Base-by-base conservation (phyloP, 2,113 vertebrate species). In the Albula glossodonta region DNA sequence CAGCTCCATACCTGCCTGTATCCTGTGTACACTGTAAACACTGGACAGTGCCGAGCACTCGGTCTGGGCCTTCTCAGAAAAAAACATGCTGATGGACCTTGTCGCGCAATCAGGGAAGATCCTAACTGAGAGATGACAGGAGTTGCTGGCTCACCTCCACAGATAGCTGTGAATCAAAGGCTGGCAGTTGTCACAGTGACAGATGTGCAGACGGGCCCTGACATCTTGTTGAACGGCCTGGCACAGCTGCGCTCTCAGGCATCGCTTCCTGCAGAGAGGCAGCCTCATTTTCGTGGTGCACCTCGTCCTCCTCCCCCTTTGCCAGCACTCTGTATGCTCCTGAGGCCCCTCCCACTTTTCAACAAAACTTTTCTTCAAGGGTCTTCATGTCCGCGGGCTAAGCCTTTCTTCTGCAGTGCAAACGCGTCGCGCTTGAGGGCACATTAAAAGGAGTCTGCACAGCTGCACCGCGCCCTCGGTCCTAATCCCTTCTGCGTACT, bases 381-480 rank as follows among this genome's bases (percentile, higher is more conserved):
- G 22, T 15, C 70, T 81, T 60, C n/a, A 74, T 81, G 22, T 82
- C 48, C 85, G 11, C 48, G n/a, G 17, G 51, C 25, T n/a, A 48
- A 80, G 77, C 49, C 63, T 82, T 63, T 82, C 49, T 50, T 82
- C 78, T 56, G 41, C 74, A 51, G 19, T n/a, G 48, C 52, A 81
- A 86, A 84, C 74, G 41, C 48, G 84, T 52, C 77, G 79, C 50
- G 87, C 81, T 88, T 13, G 82, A 87, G 77, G 84, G 86, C 78
- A 81, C 81, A 74, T 86, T 86, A 77, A 88, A 86, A 87, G 56
- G 87, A 53, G 56, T 51, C 74, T 86, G 80, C 25, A 77, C 86
- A 88, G 51, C 81, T 84, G 80, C 83, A 56, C 83, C 82, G 83
- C 86, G 88, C 82, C 81, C 82, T 80, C 25, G 81, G 78, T 83